These are phyloP conservation scores for Netelia fuscicornis DNA, from an alignment of 2,888 invertebrate genomes.

Conservation along the genomic window DNA sequence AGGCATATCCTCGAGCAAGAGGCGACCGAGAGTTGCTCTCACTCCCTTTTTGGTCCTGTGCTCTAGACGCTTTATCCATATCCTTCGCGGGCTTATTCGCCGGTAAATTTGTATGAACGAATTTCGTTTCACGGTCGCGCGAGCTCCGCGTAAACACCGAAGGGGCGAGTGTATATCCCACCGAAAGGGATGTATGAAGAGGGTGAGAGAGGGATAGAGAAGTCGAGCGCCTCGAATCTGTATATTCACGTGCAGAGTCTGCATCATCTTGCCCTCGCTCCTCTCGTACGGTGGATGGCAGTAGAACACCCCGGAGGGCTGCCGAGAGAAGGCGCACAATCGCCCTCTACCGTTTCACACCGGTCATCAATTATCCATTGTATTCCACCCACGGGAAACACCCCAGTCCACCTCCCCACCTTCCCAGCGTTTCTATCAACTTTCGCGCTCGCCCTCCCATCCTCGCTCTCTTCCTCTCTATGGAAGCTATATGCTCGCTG, in stretches of 20 bases:
- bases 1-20: conserved; percentile 52
- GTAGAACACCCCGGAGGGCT: conserved; percentile 25
- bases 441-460: conserved; percentile 29
- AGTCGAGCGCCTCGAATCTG: not conserved
- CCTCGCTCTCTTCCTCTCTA: conserved; percentile 6
- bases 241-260: conserved; percentile 42
- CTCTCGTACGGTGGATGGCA: not conserved
- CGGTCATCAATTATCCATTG: conserved; percentile 73
- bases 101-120: conserved; percentile 65
- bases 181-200: conserved; percentile 48
- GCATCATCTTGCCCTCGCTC: conserved; percentile 42
- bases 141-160: conserved; percentile 55
- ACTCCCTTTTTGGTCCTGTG: conserved; percentile 40
- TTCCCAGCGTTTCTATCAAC: conserved; percentile 68
- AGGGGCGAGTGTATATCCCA: conserved; percentile 44
- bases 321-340: conserved; percentile 54
- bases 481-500: conserved; percentile 6
- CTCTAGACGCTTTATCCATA: conserved; percentile 47
- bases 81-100: conserved; percentile 57
- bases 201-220: conserved; percentile 30
- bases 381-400: conserved; percentile 58
- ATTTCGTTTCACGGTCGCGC: conserved; percentile 67
- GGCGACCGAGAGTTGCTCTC: conserved; percentile 27
- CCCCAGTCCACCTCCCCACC: conserved; percentile 57
- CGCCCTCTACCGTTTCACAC: conserved; percentile 59